Percentiles rank a stretch among this genome's conserved stretches.
These are phyloP conservation scores for Agrilus planipennis DNA, from an alignment of 1,140 invertebrate species.

Conservation along the genomic window DNA sequence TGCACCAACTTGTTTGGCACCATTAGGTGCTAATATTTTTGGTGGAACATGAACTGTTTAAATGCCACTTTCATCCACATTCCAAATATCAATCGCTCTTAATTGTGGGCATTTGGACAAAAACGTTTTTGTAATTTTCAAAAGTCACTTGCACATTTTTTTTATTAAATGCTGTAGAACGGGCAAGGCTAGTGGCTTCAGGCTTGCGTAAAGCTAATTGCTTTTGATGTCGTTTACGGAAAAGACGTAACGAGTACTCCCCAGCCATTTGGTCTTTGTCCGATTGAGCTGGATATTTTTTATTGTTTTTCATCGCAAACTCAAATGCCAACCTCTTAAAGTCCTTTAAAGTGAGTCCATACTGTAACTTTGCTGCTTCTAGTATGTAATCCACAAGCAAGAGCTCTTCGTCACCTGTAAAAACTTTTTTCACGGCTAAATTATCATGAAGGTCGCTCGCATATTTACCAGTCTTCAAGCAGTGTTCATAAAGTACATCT, in stretches of 20 bases:
- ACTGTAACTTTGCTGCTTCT: constrained; percentile 11
- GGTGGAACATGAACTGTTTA: constrained; percentile 16
- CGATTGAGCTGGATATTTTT: constrained; percentile 6
- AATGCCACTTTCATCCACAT: constrained; percentile 14
- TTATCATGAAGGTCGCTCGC: too few relatives aligned
- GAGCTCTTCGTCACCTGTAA: neutral
- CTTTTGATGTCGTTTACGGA: constrained; percentile 10
- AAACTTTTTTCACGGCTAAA: constrained; percentile 1
- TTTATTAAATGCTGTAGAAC: constrained; percentile 19
- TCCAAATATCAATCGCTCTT: neutral
- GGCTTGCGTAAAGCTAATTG: constrained; percentile 20
- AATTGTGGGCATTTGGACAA: neutral
- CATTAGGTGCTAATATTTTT: constrained; percentile 20
- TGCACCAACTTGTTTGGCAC: constrained; percentile 27
- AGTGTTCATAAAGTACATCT: too few relatives aligned
- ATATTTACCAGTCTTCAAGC: too few relatives aligned
- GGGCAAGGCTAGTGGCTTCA: constrained; percentile 15
- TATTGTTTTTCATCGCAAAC: constrained; percentile 10
- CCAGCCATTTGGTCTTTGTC: constrained; percentile 11
- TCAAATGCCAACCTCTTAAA: constrained; percentile 12
- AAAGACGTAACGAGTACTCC: constrained; percentile 14
- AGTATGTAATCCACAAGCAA: neutral
- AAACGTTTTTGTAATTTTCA: constrained; percentile 7
- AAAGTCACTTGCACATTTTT: constrained; percentile 18
- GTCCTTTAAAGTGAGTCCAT: constrained; percentile 13